A percentile compares a stretch with the other conserved stretches of the same genome.
Evolutionary conservation across 2,797 vertebrate species (phyloP).

Genomic region (Jordanella pulchra): DNA sequence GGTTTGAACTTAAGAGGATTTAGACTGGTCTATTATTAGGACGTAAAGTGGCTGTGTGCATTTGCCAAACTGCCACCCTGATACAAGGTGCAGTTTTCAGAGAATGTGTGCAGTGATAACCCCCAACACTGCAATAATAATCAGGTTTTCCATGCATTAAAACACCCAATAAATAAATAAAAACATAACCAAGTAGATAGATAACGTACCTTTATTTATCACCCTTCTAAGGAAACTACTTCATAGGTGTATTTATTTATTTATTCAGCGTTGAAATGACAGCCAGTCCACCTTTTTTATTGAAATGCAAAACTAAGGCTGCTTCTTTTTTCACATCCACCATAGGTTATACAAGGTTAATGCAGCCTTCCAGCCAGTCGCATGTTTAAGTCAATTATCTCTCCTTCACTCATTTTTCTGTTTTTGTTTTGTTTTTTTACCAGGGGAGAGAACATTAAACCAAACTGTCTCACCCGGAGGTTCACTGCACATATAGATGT

Average conservation of each 20-base stretch:
- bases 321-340: background rate
- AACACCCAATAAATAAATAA: background rate
- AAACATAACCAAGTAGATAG: background rate
- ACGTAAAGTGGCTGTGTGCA: conserved; percentile 44
- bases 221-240: no score
- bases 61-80: conserved; percentile 21
- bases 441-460: background rate
- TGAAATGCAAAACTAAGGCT: no score
- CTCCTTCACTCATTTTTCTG: background rate
- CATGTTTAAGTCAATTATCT: conserved; percentile 25
- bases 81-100: conserved; percentile 15
- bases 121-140: background rate
- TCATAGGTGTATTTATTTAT: background rate
- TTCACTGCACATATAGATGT: no score
- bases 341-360: background rate
- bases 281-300: background rate
- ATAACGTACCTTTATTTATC: background rate
- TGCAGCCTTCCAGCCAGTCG: conserved; percentile 14
- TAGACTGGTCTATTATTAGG: conserved; percentile 82
- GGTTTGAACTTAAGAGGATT: conserved; percentile 91
- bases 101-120: no score
- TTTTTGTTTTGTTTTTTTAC: background rate
- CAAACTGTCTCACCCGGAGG: background rate
- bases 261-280: background rate
- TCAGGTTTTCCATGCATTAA: background rate